These are phyloP conservation scores for Oligia fasciuncula DNA, from an alignment of 2,888 invertebrate species.

Conservation along the genomic window DNA sequence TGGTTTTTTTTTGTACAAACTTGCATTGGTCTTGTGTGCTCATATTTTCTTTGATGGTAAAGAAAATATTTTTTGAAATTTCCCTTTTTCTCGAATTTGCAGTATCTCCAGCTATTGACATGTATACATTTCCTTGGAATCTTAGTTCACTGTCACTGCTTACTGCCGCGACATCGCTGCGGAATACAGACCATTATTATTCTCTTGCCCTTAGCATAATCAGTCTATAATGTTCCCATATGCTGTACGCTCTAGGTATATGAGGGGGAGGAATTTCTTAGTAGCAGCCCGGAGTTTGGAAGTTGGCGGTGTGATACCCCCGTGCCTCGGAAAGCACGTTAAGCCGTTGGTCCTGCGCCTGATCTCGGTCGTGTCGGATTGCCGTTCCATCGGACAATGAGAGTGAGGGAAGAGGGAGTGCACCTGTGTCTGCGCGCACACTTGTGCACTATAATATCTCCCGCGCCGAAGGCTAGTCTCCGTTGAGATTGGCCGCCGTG, in stretches of 20 bases:
- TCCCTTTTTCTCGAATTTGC: background rate
- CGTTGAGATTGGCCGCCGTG: too few species aligned
- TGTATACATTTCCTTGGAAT: background rate
- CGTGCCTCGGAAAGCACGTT: too few species aligned
- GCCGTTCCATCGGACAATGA: too few species aligned
- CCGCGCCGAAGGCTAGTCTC: too few species aligned
- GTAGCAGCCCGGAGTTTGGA: too few species aligned
- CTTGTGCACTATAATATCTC: too few species aligned
- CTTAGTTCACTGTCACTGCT: background rate
- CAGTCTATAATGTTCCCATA: background rate
- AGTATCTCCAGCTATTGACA: background rate
- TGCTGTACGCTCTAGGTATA: background rate
- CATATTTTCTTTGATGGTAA: background rate
- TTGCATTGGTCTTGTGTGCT: background rate
- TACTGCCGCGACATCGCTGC: background rate
- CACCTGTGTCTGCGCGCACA: too few species aligned
- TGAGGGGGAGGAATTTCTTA: too few species aligned
- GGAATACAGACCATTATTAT: background rate
- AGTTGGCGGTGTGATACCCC: too few species aligned
- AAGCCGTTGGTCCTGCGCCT: too few species aligned
- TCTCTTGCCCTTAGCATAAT: background rate
- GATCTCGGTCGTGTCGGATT: too few species aligned
- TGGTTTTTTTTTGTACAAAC: constrained; percentile 14
- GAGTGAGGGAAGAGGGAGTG: too few species aligned
- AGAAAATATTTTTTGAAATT: background rate